Conservation (phyloP, 2,797 vertebrate species). For the Brachymystax lenok region DNA sequence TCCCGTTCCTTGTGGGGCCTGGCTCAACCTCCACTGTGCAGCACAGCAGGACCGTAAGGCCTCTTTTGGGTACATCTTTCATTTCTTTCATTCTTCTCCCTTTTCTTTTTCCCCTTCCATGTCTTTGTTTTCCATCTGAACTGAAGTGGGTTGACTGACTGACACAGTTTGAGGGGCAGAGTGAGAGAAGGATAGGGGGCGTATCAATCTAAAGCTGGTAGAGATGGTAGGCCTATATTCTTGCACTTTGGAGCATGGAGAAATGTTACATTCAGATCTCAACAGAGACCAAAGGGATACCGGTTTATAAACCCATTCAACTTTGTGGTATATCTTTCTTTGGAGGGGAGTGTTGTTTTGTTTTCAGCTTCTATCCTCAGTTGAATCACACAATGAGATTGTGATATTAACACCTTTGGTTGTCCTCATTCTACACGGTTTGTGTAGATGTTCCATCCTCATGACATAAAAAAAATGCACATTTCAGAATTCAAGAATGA, state of each 20-base stretch:
- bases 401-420: background rate
- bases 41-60: conserved; percentile 33
- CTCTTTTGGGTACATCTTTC: background rate
- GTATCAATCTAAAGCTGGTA: background rate
- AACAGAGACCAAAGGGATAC: background rate
- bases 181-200: background rate
- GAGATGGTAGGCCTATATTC: background rate
- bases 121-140: conserved; percentile 38
- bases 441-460: background rate
- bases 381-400: background rate
- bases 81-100: background rate
- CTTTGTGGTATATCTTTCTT: background rate
- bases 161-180: conserved; percentile 10
- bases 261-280: background rate
- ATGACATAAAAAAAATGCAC: background rate
- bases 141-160: conserved; percentile 3
- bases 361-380: background rate
- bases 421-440: background rate
- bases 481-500: background rate
- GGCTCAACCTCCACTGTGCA: conserved; percentile 20
- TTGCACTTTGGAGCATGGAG: background rate
- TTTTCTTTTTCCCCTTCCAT: conserved; percentile 16
- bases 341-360: background rate
- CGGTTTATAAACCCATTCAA: background rate
- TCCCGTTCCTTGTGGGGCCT: conserved; percentile 38